Percentiles rank a stretch among this genome's conserved stretches.
Evolutionary conservation across 2,113 vertebrate species (phyloP).

Genomic region (Kryptolebias marmoratus): DNA sequence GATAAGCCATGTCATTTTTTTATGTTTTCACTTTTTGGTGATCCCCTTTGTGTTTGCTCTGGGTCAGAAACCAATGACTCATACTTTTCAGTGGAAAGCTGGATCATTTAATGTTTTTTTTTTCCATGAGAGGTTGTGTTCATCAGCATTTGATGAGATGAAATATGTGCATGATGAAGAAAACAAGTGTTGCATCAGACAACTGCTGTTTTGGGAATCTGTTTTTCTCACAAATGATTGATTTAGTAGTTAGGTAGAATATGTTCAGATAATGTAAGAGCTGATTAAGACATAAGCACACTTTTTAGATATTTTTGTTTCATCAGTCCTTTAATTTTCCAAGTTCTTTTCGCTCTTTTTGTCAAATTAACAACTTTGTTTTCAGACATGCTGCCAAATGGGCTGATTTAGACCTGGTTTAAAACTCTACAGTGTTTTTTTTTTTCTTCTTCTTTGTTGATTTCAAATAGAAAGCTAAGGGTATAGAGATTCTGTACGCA

Average conservation of each 20-base stretch:
- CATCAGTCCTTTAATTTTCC: background rate
- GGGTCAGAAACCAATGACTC: conserved; percentile 46
- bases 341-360: background rate
- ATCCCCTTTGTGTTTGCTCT: conserved; percentile 30
- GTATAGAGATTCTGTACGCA: background rate
- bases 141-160: conserved; percentile 30
- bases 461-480: background rate
- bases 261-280: background rate
- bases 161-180: conserved; percentile 15
- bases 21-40: conserved; percentile 1
- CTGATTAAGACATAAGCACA: conserved; percentile 2
- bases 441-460: background rate
- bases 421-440: background rate
- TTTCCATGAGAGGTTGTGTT: background rate
- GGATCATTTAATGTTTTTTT: conserved; percentile 36
- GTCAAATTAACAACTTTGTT: conserved; percentile 8
- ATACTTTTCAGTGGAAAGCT: conserved; percentile 38
- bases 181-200: conserved; percentile 52
- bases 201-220: conserved; percentile 25
- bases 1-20: conserved; percentile 20
- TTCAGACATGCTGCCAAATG: background rate
- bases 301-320: background rate
- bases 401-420: too few relatives aligned
- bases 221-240: conserved; percentile 13
- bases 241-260: background rate